Evolutionary conservation across 2,888 invertebrate genomes (phyloP), one percentile per base, ranked within the genome.

Genomic region (Patella pellucida): DNA sequence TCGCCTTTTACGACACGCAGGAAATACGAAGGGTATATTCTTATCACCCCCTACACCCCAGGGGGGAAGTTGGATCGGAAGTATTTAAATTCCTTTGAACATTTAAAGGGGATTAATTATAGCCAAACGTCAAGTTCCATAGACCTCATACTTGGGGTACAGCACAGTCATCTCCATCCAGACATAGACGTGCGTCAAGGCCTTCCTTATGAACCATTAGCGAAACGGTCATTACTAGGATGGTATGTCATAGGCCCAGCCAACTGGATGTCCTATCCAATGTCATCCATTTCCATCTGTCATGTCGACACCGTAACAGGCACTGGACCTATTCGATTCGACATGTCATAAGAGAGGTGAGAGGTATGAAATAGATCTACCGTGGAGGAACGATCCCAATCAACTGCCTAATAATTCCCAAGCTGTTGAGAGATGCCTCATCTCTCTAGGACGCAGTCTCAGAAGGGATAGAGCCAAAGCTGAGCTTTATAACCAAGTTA

Each of bases 261-360:
- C 62, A 62, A 23, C 11, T 62, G 5, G 23, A 12, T 23, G 62
- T 62, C 62, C 12, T 12, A 23, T 62, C 62, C 7, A 14, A 9
- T 62, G 62, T 62, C 62, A 62, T 11, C 62, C n/a, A 23, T 62
- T 23, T 23, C 62, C n/a, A 19, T 62, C 62, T 62, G 62, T 62
- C 62, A 62, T 62, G 62, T 62, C 62, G 62, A 23, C n/a, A 62
- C 19, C 9, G 62, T 62, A n/a, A 19, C 62, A 23, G 23, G 23
- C 62, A n/a, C 23, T 62, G 62, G 62, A 62, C 19, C 23, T 23
- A n/a, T 62, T 62, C 14, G 23, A 62, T 23, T 23, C 23, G 23
- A 19, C 62, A 19, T 62, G 62, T 62, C 23, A 19, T 62, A 62
- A 19, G 23, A 62, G 12, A 23, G 62, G 62, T 19, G 62, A 62